Base-by-base conservation (phyloP, 2,113 vertebrate genomes). In the Colinus virginianus region DNA sequence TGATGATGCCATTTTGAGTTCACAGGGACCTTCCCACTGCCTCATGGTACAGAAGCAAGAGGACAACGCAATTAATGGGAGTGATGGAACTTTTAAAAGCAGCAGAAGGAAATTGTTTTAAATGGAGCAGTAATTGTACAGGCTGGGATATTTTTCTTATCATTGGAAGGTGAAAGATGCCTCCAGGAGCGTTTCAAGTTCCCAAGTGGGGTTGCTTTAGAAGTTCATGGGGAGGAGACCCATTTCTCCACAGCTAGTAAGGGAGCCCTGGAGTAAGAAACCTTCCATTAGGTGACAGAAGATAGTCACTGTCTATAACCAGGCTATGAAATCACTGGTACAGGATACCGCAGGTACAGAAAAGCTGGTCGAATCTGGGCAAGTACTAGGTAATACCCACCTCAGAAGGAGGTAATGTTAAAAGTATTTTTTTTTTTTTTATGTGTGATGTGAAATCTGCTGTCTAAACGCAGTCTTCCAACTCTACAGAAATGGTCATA, bases 1-100 rank as follows among this genome's bases (percentile, higher is more conserved):
- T 82, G 86, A 75, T 88, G 72, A 71, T 93, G 83, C 66, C 49
- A 8, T 64, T 78, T 70, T 45, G 74, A 66, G 75, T 90, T 94
- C 49, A 84, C 78, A 89, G 67, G 62, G 70, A 69, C 59, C 45
- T 72, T 91, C 84, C 78, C 36, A 85, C 85, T 72, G 80, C 84
- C 66, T 90, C 12, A 0, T 20, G 70, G 80, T 86, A 45, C 0
- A 1, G 64, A 66, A 93, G 72, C 86, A 69, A 90, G 62, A 63
- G 58, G 36, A 88, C 66, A 87, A 45, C n/a, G 55, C 80, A 88
- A 63, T 62, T 92, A 84, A 61, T 0, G 0, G 81, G 84, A 87
- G 82, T 82, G 70, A 67, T 11, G 58, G 34, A 78, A 32, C 48
- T 86, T 90, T 61, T 48, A 79, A 69, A 90, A 87, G 81, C 48